These are phyloP conservation scores for Umimayanthus chanpuru DNA, from an alignment of 92 coral and sea anemone genomes.

Conservation along the genomic window DNA sequence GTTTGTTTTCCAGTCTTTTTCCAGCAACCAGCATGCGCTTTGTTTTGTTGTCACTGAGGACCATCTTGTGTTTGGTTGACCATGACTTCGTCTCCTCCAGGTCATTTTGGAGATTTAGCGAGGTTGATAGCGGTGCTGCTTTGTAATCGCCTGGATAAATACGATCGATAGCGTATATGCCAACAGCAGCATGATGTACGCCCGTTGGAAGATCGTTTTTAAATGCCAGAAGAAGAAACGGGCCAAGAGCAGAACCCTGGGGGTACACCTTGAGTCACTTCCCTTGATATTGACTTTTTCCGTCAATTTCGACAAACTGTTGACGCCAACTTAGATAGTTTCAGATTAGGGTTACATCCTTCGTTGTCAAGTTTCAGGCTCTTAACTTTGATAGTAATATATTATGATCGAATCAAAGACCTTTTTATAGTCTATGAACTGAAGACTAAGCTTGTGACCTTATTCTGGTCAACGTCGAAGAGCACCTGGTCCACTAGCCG, in stretches of 20 bases:
- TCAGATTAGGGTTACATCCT: neutral
- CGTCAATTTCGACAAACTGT: neutral
- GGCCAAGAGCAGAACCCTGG: neutral
- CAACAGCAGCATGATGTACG: neutral
- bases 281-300: neutral
- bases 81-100: neutral
- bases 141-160: too few species aligned
- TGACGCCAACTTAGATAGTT: neutral
- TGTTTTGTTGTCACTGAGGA: neutral
- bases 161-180: neutral
- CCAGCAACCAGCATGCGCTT: conserved; percentile 13
- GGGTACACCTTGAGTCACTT: neutral
- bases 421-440: conserved; percentile 9
- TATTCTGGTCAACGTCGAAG: neutral
- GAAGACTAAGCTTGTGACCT: neutral
- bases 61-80: neutral
- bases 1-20: neutral
- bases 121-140: neutral
- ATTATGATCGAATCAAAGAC: neutral
- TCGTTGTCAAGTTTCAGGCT: neutral
- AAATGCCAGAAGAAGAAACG: neutral
- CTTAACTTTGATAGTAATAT: neutral
- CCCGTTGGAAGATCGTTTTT: neutral
- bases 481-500: neutral
- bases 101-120: neutral